Base-by-base conservation (phyloP, 2,888 invertebrate species). In the Machimus atricapillus region DNA sequence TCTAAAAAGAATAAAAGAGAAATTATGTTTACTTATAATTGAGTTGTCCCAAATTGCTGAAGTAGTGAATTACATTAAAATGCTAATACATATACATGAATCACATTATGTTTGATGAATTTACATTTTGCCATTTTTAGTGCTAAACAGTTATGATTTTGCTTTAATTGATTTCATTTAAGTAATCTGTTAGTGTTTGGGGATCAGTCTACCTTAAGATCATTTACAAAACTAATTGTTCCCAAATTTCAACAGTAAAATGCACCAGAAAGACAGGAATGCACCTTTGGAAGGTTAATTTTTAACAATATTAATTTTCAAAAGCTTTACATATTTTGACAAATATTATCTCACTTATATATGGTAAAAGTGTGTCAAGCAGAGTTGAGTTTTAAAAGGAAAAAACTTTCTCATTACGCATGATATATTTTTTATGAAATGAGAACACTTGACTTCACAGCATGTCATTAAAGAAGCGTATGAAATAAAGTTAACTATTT, bases 171-270 rank as follows among this genome's bases (percentile, higher is more conserved):
- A n/a, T 52, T 66, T n/a, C 9, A 23, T 58, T 58, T 66, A 66
- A 52, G n/a, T 52, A 19, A n/a, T 6, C 66, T 76, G 76, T 34
- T 76, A 76, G 34, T 76, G 31, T 79, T 79, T 79, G 79, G 79
- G 16, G 79, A 31, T 52, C 79, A 27, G 79, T 52, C 79, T 79
- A 27, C 0, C 12, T 16, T 27, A 23, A 46, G 46, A 79, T 79
- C 79, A 79, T 46, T 79, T 79, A 79, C 52, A 79, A 79, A 79
- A 79, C 79, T 79, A 79, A 52, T 52, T 27, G 40, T 43, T 79
- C 23, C 46, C 66, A 27, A 66, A 66, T 27, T 66, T 52, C n/a
- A 52, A 52, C 52, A 52, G n/a, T 52, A 52, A 52, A 52, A 52
- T 52, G 52, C 52, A 52, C 52, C 52, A 52, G 52, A 52, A 52